Evolutionary conservation across 2,888 invertebrate species (phyloP).

Genomic region (Caenorhabditis sp.): DNA sequence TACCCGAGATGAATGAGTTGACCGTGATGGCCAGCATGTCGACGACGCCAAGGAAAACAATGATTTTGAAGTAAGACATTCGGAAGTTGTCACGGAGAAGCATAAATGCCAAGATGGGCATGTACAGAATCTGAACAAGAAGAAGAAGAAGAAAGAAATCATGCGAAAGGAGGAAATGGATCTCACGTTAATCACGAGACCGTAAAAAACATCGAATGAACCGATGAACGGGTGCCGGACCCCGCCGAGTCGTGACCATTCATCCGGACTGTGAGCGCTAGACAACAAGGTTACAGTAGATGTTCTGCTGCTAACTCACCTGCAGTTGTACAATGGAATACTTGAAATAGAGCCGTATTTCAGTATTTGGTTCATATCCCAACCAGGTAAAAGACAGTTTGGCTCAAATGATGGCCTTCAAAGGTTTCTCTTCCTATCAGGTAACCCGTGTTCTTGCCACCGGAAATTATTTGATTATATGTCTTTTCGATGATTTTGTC

Average conservation of each 20-base stretch:
- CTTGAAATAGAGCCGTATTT: background rate
- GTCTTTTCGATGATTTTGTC: background rate
- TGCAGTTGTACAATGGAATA: slow-evolving; percentile 6
- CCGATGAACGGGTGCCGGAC: slow-evolving; percentile 13
- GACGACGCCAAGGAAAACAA: slow-evolving; percentile 28
- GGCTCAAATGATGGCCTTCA: too few species aligned
- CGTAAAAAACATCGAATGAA: slow-evolving; percentile 6
- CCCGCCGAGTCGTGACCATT: background rate
- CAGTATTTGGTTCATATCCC: background rate
- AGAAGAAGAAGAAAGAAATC: background rate
- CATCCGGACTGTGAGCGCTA: slow-evolving; percentile 13
- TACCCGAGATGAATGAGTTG: slow-evolving; percentile 22
- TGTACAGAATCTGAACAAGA: slow-evolving; percentile 29
- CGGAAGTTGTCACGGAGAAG: slow-evolving; percentile 13
- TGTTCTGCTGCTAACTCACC: background rate
- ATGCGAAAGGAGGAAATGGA: background rate
- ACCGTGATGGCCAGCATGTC: slow-evolving; percentile 28
- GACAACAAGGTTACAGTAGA: too few species aligned
- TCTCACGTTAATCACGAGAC: slow-evolving; percentile 6
- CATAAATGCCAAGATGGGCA: slow-evolving; percentile 24
- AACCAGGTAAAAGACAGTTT: too few species aligned
- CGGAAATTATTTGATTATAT: background rate
- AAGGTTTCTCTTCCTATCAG: background rate
- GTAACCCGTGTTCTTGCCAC: background rate
- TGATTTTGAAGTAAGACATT: slow-evolving; percentile 42